Evolutionary conservation across 2,113 vertebrate species (phyloP).

Genomic region (Lonchura striata): DNA sequence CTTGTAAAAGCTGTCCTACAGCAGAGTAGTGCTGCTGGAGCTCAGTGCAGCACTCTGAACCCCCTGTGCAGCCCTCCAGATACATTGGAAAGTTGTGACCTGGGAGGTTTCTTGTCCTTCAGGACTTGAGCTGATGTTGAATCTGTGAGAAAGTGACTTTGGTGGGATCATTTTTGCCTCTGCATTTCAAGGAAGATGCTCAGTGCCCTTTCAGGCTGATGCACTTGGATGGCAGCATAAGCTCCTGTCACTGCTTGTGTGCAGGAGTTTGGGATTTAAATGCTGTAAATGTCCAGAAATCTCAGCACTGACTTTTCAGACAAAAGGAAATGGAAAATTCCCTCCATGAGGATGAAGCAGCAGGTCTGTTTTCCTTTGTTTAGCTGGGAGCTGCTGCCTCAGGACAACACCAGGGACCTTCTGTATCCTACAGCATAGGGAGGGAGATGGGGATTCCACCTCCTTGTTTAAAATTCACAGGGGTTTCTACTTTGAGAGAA

Average conservation of each 20-base stretch:
- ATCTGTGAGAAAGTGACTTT: rapidly evolving
- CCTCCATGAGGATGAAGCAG: background rate
- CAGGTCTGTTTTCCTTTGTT: background rate
- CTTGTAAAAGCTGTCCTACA: background rate
- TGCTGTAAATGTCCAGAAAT: background rate
- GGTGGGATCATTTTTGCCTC: background rate
- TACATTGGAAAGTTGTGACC: background rate
- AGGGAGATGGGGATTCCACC: background rate
- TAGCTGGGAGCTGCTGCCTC: background rate
- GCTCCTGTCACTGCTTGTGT: background rate
- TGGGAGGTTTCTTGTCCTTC: background rate
- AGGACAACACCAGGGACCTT: background rate
- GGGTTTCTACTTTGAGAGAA: background rate
- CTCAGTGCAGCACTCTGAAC: background rate
- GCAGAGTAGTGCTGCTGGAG: background rate
- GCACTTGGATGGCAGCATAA: background rate
- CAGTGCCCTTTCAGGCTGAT: background rate
- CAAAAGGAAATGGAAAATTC: background rate
- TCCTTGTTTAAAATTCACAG: background rate
- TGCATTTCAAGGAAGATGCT: background rate
- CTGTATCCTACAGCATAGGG: rapidly evolving
- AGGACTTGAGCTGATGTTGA: background rate
- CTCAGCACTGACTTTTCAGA: background rate
- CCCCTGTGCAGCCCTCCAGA: background rate
- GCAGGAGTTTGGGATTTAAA: background rate